These are phyloP conservation scores for Corythoichthys haematopterus DNA, from an alignment of 2,113 vertebrate species.

Conservation along the genomic window DNA sequence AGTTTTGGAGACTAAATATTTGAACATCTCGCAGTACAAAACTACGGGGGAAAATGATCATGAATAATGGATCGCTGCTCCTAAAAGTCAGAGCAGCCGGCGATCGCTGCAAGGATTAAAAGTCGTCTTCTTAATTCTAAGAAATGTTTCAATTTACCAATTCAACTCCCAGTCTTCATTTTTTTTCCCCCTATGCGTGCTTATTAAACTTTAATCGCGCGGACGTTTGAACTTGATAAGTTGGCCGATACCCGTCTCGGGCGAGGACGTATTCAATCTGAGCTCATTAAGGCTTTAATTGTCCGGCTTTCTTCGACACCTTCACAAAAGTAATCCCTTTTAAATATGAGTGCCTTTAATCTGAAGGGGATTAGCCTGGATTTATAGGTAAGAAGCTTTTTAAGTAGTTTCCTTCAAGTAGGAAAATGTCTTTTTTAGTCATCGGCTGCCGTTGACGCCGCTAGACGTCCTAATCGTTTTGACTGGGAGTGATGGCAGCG, in stretches of 20 bases:
- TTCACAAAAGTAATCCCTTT: conserved; percentile 1
- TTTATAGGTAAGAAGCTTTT: neutral
- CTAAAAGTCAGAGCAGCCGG: neutral
- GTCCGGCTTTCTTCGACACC: neutral
- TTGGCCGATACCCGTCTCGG: neutral
- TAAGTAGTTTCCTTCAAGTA: neutral
- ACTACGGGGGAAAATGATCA: neutral
- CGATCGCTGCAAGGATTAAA: neutral
- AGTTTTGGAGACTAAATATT: conserved; percentile 8
- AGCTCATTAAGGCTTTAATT: neutral
- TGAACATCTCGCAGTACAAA: conserved; percentile 10
- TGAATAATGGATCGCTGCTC: conserved; percentile 4
- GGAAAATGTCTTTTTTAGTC: neutral
- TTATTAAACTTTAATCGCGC: neutral
- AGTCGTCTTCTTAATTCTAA: neutral
- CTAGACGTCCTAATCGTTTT: too few relatives aligned
- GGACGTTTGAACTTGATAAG: neutral
- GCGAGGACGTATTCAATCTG: neutral
- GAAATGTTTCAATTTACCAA: neutral
- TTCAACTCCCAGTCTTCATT: neutral
- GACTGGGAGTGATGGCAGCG: too few relatives aligned
- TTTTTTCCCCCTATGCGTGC: neutral
- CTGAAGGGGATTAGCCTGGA: neutral
- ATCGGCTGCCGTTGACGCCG: too few relatives aligned
- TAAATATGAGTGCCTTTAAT: neutral